These are phyloP conservation scores for Stichodactyla helianthus DNA, from an alignment of 64 coral and sea anemone species.

Conservation along the genomic window DNA sequence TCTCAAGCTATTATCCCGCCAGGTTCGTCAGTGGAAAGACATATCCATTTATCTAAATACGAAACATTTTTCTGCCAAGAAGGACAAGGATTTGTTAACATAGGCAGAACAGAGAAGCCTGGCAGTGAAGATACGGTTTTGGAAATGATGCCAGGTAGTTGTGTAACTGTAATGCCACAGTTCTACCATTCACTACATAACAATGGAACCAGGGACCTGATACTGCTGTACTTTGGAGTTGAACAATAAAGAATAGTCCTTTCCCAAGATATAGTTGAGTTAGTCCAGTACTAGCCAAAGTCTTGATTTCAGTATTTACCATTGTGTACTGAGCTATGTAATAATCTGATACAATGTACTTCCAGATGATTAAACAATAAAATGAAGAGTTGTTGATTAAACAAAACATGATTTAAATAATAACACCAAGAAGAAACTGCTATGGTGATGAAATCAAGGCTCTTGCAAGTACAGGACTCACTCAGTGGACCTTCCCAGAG, in stretches of 20 bases:
- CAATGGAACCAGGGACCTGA: neutral
- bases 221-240: slow-evolving; percentile 20
- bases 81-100: slow-evolving; percentile 17
- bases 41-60: slow-evolving; percentile 18
- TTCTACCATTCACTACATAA: slow-evolving; percentile 28
- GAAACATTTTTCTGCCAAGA: slow-evolving; percentile 34
- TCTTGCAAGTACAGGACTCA: too few relatives aligned
- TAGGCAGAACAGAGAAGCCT: slow-evolving; percentile 2
- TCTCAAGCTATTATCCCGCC: slow-evolving; percentile 12
- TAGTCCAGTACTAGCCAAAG: too few relatives aligned
- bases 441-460: too few relatives aligned
- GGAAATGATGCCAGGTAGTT: slow-evolving; percentile 9
- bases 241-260: neutral
- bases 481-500: too few relatives aligned
- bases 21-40: slow-evolving; percentile 15
- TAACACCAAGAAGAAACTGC: too few relatives aligned
- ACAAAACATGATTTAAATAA: too few relatives aligned
- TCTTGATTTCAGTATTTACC: too few relatives aligned
- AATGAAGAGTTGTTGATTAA: too few relatives aligned
- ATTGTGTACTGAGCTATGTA: too few relatives aligned
- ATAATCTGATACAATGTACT: too few relatives aligned
- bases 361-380: too few relatives aligned
- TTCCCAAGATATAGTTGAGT: too few relatives aligned
- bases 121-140: slow-evolving; percentile 17
- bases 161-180: slow-evolving; percentile 13